These are phyloP conservation scores for Ceyx melanurus DNA, from an alignment of 2,113 vertebrate genomes.

Conservation along the genomic window DNA sequence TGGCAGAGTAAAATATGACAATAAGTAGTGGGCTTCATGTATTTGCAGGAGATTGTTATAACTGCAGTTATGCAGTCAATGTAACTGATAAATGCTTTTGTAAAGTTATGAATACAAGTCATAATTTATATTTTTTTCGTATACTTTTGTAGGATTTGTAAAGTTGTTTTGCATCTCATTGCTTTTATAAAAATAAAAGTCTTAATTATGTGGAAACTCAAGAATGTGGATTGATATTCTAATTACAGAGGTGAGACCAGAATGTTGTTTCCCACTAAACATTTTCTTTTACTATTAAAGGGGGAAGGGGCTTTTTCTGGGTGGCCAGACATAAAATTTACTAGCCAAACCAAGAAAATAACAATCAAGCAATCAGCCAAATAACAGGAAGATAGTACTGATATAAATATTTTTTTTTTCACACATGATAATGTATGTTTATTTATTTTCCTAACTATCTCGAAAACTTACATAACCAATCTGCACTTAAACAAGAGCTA, in stretches of 20 bases:
- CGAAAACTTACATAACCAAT: background rate
- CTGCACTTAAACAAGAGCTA: background rate
- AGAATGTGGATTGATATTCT: background rate
- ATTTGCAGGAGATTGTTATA: conserved; percentile 46
- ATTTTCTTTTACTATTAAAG: background rate
- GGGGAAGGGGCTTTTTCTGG: background rate
- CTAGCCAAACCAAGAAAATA: background rate
- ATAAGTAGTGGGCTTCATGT: conserved; percentile 3
- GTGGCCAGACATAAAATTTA: background rate
- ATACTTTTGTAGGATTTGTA: conserved; percentile 70
- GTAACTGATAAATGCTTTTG: conserved; percentile 63
- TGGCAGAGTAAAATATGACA: conserved; percentile 3
- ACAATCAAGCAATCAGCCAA: background rate
- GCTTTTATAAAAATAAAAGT: conserved; percentile 74
- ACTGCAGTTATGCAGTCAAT: conserved; percentile 56
- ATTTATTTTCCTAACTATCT: background rate
- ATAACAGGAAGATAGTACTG: background rate
- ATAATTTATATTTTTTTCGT: conserved; percentile 67
- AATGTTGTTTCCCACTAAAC: background rate
- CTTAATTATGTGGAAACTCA: conserved; percentile 38
- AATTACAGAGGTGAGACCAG: background rate
- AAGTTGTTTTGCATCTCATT: conserved; percentile 61
- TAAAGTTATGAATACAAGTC: conserved; percentile 63
- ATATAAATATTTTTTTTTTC: background rate
- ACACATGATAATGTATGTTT: background rate